phyloP scores from a whole-genome alignment of 2,888 invertebrate genomes.

The Notodonta ziczac region DNA sequence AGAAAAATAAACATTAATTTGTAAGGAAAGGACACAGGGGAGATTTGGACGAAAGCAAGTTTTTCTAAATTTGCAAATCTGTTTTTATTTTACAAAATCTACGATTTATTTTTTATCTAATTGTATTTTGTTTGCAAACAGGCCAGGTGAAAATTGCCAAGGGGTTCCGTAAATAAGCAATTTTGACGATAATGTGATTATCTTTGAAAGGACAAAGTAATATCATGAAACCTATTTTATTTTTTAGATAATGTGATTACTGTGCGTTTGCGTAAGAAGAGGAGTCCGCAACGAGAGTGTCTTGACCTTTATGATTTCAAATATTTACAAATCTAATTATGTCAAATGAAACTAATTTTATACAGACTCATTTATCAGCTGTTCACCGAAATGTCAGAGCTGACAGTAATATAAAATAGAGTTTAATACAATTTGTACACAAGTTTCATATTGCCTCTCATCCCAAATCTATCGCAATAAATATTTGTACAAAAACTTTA shows the following conservation, averaged over 20 bases:
- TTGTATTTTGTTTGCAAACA: too few relatives aligned
- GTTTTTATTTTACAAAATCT: too few relatives aligned
- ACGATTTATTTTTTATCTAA: too few relatives aligned
- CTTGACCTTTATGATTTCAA: constrained; percentile 8
- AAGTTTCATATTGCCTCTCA: background rate
- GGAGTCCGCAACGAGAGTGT: constrained; percentile 11
- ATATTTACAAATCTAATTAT: constrained; percentile 11
- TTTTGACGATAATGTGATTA: too few relatives aligned
- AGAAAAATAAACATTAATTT: too few relatives aligned
- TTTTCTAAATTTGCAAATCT: too few relatives aligned
- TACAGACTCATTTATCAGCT: constrained; percentile 23
- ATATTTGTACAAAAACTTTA: background rate
- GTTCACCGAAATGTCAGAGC: constrained; percentile 29
- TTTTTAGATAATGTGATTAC: background rate
- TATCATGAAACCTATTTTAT: too few relatives aligned
- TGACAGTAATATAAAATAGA: background rate
- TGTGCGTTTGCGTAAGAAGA: background rate
- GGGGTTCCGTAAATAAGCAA: too few relatives aligned
- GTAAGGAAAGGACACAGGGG: too few relatives aligned
- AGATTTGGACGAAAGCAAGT: too few relatives aligned
- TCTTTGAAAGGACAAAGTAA: too few relatives aligned
- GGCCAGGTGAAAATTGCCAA: too few relatives aligned
- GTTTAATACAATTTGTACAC: constrained; percentile 1
- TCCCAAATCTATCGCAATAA: background rate
- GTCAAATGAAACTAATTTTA: background rate